Percentiles rank a stretch among this genome's conserved stretches.
Conservation (phyloP, 2,113 vertebrate species). For the Apeltes quadracus region DNA sequence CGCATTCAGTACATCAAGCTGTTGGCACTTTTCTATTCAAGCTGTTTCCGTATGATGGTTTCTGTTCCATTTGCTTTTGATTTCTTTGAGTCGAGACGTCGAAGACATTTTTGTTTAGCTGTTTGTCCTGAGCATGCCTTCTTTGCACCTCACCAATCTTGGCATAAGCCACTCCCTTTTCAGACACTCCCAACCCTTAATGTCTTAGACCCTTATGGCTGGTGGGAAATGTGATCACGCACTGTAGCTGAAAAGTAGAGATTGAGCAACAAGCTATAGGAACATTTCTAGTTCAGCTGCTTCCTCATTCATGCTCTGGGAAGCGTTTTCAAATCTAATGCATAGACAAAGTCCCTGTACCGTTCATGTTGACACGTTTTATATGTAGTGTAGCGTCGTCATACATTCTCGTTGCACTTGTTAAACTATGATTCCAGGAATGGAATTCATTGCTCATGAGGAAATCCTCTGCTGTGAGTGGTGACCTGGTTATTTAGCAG, state of each 20-base stretch:
- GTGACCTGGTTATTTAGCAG: constrained; percentile 39
- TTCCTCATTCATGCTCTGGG: neutral
- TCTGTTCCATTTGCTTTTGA: constrained; percentile 83
- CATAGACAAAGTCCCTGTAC: constrained; percentile 1
- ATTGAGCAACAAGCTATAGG: constrained; percentile 5
- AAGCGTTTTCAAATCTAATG: constrained; percentile 6
- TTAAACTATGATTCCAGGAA: neutral
- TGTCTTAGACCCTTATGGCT: constrained; percentile 71
- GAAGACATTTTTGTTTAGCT: constrained; percentile 66
- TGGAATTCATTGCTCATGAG: neutral
- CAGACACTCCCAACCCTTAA: constrained; percentile 78
- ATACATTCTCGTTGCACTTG: neutral
- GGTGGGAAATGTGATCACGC: constrained; percentile 57
- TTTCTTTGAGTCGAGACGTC: constrained; percentile 70
- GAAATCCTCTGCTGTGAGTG: constrained; percentile 16
- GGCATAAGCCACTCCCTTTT: constrained; percentile 84
- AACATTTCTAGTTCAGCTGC: constrained; percentile 24
- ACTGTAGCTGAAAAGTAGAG: constrained; percentile 14
- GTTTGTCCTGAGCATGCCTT: constrained; percentile 91
- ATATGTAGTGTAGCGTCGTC: constrained; percentile 8
- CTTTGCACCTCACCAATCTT: constrained; percentile 97
- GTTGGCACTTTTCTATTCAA: constrained; percentile 86
- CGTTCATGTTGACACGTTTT: constrained; percentile 18
- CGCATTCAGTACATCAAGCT: constrained; percentile 76
- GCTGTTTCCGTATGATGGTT: constrained; percentile 82